These are phyloP conservation scores for Lutraria rhynchaena DNA, from an alignment of 1,140 invertebrate species.

Conservation along the genomic window DNA sequence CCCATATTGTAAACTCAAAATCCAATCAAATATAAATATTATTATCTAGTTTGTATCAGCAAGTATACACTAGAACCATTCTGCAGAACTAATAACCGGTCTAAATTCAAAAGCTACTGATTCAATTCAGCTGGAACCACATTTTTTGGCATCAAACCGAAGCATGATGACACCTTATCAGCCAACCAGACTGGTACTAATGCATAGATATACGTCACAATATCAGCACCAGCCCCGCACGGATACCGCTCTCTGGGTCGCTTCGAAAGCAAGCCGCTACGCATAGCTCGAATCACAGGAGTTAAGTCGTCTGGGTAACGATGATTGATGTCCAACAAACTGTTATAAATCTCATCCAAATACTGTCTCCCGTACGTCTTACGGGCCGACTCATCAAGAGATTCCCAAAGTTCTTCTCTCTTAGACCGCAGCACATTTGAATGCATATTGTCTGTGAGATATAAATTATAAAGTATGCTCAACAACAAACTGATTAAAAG, in stretches of 20 bases:
- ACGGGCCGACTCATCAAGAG: slow-evolving; percentile 71
- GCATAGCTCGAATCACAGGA: slow-evolving; percentile 77
- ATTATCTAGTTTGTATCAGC: too few relatives aligned
- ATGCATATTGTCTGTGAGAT: slow-evolving; percentile 66
- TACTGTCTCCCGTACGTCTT: slow-evolving; percentile 75
- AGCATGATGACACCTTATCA: slow-evolving; percentile 71
- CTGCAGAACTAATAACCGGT: too few relatives aligned
- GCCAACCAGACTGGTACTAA: slow-evolving; percentile 79
- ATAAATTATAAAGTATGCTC: too few relatives aligned
- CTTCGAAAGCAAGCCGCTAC: slow-evolving; percentile 79
- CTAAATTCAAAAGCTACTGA: too few relatives aligned
- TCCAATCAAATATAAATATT: too few relatives aligned
- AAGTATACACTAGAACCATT: too few relatives aligned
- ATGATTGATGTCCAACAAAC: slow-evolving; percentile 61
- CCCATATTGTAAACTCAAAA: too few relatives aligned
- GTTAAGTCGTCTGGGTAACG: slow-evolving; percentile 75
- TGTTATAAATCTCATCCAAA: slow-evolving; percentile 72
- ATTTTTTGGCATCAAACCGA: slow-evolving; percentile 72
- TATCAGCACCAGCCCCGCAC: slow-evolving; percentile 76
- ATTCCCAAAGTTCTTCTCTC: slow-evolving; percentile 76
- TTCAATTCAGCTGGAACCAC: slow-evolving; percentile 58
- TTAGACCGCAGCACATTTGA: slow-evolving; percentile 64
- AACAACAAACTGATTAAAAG: too few relatives aligned
- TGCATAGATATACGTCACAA: slow-evolving; percentile 72
- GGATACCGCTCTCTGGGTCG: slow-evolving; percentile 76